Base-by-base conservation (phyloP, 1,140 invertebrate species). In the Neocloeon triangulifer region DNA sequence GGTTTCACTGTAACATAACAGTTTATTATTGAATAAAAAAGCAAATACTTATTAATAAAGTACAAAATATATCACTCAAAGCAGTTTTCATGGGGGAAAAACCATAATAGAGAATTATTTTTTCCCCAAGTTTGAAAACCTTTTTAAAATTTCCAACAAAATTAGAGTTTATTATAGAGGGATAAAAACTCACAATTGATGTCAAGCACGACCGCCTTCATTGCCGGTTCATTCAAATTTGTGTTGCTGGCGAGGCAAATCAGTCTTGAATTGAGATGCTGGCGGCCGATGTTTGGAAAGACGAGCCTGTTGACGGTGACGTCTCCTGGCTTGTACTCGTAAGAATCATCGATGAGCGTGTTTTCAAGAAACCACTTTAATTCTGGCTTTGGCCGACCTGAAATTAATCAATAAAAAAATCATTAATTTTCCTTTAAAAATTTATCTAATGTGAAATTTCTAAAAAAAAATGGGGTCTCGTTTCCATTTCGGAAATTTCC, bases 311-410 rank as follows among this genome's bases (percentile, higher is more conserved):
- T 84, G 38, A 77, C 60, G 21, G 76, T 76, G 18, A 71, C 50
- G 2, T 68, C 73, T 17, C 76, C 67, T 3, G 57, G 42, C 19
- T 66, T 57, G 40, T 69, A 62, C 39, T 73, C 70, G 50, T 64
- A 81, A 5, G 74, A 73, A 42, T 82, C 75, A 52, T 85, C 79
- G 40, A 84, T 73, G 39, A 84, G 63, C 6, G 58, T 61, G 46
- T 80, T 78, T 47, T 81, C 78, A 40, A 79, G 57, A 50, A 69
- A 84, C 81, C 80, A 86, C 23, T 65, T 72, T n/a, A 86, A 63
- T 36, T 62, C 59, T 1, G 80, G 79, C 38, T 63, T 58, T 16
- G 81, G 80, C 37, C 66, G 65, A 38, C 79, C 80, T 80, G 54
- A 25, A 43, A 41, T 33, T 40, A 28, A 41, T n/a, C n/a, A n/a